Evolutionary conservation across 2,113 vertebrate genomes (phyloP).

Genomic region (Cricetomys ansorgei): DNA sequence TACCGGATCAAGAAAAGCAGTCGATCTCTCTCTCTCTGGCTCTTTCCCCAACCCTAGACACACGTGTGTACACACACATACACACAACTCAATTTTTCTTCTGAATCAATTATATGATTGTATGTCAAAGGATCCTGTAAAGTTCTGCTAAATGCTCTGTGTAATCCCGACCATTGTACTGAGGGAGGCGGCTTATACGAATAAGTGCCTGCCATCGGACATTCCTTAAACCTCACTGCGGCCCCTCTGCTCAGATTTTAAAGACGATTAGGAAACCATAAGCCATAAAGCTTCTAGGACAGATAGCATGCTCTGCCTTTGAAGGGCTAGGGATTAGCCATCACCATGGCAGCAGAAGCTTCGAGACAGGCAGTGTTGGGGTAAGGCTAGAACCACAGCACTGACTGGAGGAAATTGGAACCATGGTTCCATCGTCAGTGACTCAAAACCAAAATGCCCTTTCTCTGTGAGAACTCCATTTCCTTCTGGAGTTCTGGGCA

Average conservation of each 20-base stretch:
- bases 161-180: background rate
- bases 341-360: background rate
- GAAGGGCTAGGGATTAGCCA: background rate
- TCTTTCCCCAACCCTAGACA: too few relatives aligned
- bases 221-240: background rate
- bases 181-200: background rate
- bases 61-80: too few relatives aligned
- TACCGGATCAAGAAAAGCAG: background rate
- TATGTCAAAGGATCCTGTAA: background rate
- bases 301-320: background rate
- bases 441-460: background rate
- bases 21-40: too few relatives aligned
- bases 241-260: background rate
- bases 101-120: background rate
- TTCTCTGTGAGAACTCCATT: background rate
- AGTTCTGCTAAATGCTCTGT: background rate
- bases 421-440: background rate
- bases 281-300: background rate
- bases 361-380: background rate
- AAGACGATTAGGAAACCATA: background rate
- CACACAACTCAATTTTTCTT: background rate
- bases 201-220: accelerated
- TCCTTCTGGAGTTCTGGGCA: background rate
- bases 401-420: slow-evolving; percentile 15
- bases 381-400: background rate